These are phyloP conservation scores for Dioctria linearis DNA, from an alignment of 2,888 invertebrate genomes.

Conservation along the genomic window DNA sequence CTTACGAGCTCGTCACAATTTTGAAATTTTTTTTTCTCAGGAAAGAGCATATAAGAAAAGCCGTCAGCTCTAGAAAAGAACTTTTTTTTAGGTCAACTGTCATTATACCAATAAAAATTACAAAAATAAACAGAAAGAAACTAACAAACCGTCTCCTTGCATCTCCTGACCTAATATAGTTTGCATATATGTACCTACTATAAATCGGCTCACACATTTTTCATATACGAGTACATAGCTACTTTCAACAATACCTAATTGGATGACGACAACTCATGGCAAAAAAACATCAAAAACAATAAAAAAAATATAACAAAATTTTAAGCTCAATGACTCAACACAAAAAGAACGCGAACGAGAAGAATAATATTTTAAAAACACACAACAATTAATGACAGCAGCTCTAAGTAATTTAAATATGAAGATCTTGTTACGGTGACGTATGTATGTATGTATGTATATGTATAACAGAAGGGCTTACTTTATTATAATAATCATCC, in stretches of 20 bases:
- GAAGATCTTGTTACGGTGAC: constrained; percentile 15
- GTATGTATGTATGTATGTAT: no score
- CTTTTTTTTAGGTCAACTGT: no score
- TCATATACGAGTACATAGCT: no score
- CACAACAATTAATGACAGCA: constrained; percentile 23
- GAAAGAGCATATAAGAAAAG: no score
- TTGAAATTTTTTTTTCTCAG: no score
- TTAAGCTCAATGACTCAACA: constrained; percentile 30
- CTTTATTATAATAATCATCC: not conserved
- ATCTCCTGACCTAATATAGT: not conserved
- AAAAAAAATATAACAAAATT: not conserved
- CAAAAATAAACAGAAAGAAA: not conserved
- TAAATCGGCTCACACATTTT: constrained; percentile 21
- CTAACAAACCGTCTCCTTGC: not conserved
- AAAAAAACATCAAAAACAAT: constrained; percentile 7
- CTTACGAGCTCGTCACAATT: no score
- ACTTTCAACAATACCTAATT: constrained; percentile 13
- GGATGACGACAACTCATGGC: constrained; percentile 15
- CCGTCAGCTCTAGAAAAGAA: no score
- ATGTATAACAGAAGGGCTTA: not conserved
- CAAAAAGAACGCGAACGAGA: constrained; percentile 40
- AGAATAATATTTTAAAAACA: not conserved
- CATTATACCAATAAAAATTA: no score
- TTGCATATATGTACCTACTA: not conserved
- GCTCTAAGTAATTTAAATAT: constrained; percentile 12